Conservation (phyloP, 2,113 vertebrate species). For the Todiramphus chloris region DNA sequence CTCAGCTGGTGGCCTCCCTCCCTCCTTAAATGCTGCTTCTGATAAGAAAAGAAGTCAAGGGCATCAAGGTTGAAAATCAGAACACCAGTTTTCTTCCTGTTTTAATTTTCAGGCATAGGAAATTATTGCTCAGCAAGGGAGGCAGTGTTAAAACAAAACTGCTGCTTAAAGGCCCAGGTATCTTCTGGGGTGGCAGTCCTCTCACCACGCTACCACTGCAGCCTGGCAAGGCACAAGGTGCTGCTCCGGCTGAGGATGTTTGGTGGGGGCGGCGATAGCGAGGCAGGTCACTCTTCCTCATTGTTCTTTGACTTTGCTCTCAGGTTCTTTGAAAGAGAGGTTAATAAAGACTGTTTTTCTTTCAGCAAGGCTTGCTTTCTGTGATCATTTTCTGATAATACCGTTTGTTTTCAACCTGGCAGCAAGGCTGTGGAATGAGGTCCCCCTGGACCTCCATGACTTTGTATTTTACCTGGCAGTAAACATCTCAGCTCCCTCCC, state of each 20-base stretch:
- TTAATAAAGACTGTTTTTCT: constrained; percentile 39
- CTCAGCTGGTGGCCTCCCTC: background rate
- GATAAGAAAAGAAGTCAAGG: background rate
- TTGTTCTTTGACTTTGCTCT: constrained; percentile 53
- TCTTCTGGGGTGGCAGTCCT: background rate
- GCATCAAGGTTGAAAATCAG: background rate
- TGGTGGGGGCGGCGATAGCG: background rate
- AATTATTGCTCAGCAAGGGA: background rate
- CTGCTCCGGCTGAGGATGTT: background rate
- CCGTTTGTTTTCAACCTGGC: constrained; percentile 52
- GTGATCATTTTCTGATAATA: constrained; percentile 58
- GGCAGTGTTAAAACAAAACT: background rate
- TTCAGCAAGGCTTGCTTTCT: background rate
- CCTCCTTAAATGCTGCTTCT: background rate
- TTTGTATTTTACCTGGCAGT: constrained; percentile 43
- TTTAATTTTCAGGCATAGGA: background rate
- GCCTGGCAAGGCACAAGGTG: background rate
- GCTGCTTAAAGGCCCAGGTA: background rate
- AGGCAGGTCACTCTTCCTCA: background rate
- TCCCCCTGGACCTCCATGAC: constrained; percentile 22
- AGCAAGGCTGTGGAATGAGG: constrained; percentile 1
- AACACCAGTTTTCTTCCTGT: background rate
- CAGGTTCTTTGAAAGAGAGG: constrained; percentile 45
- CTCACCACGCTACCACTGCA: rapidly evolving
- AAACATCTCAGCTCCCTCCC: constrained; percentile 27